phyloP scores from a whole-genome alignment of 2,888 invertebrate genomes.

The Sinodicranocentrus sp. region DNA sequence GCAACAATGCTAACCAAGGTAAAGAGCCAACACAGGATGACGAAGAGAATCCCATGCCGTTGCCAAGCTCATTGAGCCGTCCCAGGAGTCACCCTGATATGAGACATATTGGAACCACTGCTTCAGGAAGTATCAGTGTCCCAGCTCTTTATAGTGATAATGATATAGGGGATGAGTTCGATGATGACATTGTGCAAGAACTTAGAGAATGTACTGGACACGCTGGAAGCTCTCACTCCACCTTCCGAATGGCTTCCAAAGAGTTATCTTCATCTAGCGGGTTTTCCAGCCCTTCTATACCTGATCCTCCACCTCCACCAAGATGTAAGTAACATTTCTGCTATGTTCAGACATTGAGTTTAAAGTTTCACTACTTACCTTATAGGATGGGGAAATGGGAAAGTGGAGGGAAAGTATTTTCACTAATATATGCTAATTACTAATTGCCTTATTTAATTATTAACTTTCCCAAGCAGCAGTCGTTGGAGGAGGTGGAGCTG shows the following conservation, averaged over 20 bases:
- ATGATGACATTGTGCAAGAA: slow-evolving; percentile 74
- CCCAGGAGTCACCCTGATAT: slow-evolving; percentile 72
- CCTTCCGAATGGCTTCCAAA: slow-evolving; percentile 71
- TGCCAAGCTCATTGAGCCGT: slow-evolving; percentile 72
- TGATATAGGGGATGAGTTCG: slow-evolving; percentile 70
- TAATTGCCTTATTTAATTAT: slow-evolving; percentile 52
- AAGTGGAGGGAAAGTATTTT: slow-evolving; percentile 31
- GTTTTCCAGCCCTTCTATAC: slow-evolving; percentile 75
- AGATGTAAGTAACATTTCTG: slow-evolving; percentile 69
- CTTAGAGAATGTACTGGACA: slow-evolving; percentile 69
- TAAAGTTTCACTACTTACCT: not conserved
- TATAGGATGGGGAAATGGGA: slow-evolving; percentile 5
- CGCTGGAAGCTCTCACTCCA: slow-evolving; percentile 63
- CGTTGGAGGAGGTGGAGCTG: slow-evolving; percentile 60
- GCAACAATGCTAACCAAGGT: slow-evolving; percentile 43
- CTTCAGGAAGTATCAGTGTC: slow-evolving; percentile 69
- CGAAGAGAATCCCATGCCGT: slow-evolving; percentile 71
- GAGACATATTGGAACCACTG: slow-evolving; percentile 64
- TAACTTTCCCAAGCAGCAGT: slow-evolving; percentile 29
- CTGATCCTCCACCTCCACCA: slow-evolving; percentile 76
- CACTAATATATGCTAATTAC: slow-evolving; percentile 58
- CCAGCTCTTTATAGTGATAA: slow-evolving; percentile 72
- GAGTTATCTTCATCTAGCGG: slow-evolving; percentile 75
- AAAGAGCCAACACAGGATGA: slow-evolving; percentile 64
- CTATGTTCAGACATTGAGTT: not conserved